A percentile compares a stretch with the other conserved stretches of the same genome.
phyloP scores from a whole-genome alignment of 2,797 vertebrate species.

The Crocidura indochinensis region DNA sequence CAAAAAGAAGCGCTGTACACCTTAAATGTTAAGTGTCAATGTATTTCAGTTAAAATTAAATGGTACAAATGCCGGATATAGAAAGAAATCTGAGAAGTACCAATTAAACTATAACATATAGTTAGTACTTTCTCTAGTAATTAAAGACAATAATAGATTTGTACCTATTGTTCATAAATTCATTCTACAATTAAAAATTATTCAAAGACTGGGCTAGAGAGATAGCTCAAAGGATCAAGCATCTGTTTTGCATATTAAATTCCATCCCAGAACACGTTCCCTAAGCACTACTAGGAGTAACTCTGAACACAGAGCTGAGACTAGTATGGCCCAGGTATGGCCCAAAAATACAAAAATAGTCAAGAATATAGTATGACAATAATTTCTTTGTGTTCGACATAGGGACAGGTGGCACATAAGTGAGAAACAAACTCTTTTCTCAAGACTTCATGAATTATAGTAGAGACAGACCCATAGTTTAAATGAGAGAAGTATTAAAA shows the following conservation, averaged over 20 bases:
- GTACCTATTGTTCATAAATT: background rate
- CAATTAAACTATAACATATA: background rate
- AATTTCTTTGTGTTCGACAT: background rate
- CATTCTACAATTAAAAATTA: conserved; percentile 25
- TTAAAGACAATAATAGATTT: background rate
- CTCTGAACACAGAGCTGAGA: too few species aligned
- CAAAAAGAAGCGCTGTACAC: background rate
- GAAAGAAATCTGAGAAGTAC: conserved; percentile 48
- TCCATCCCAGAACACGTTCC: too few species aligned
- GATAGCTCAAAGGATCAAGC: background rate
- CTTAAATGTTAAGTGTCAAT: background rate
- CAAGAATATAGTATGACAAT: background rate
- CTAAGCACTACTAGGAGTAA: too few species aligned
- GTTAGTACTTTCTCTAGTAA: too few species aligned
- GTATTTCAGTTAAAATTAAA: background rate
- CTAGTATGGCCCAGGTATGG: too few species aligned
- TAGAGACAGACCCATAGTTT: conserved; percentile 19
- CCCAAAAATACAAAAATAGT: too few species aligned
- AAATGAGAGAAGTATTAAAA: conserved; percentile 23
- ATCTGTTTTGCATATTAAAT: background rate
- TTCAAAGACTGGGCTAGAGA: background rate
- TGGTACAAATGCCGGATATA: conserved; percentile 31
- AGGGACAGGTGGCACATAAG: background rate
- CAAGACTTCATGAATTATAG: conserved; percentile 46
- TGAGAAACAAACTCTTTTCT: conserved; percentile 49